phyloP scores from a whole-genome alignment of 2,888 invertebrate genomes.

The Pherbina coryleti region DNA sequence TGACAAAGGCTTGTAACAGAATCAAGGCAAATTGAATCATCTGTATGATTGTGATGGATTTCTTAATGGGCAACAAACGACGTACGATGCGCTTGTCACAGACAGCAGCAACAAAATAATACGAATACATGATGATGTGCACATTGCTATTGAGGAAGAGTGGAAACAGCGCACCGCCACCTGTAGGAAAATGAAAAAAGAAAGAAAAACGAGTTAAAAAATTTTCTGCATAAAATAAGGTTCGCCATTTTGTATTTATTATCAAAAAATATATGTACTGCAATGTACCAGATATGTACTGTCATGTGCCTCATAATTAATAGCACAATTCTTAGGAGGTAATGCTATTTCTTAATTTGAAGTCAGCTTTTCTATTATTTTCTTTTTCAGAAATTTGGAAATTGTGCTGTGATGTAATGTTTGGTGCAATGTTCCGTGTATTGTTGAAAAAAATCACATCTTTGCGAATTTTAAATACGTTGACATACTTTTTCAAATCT shows the following conservation, averaged over 20 bases:
- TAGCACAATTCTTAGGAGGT: too few relatives aligned
- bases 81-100: constrained; percentile 72
- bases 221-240: not conserved
- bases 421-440: too few relatives aligned
- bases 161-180: constrained; percentile 76
- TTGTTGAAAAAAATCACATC: too few relatives aligned
- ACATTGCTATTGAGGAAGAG: constrained; percentile 77
- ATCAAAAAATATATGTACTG: not conserved
- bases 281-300: not conserved
- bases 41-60: constrained; percentile 75
- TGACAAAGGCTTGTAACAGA: constrained; percentile 72
- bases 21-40: constrained; percentile 81
- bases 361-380: too few relatives aligned
- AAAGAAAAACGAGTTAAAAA: not conserved
- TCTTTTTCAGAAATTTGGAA: too few relatives aligned
- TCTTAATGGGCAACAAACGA: constrained; percentile 74
- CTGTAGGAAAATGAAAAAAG: constrained; percentile 68
- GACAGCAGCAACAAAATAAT: constrained; percentile 78
- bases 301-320: too few relatives aligned
- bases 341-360: too few relatives aligned
- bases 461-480: too few relatives aligned
- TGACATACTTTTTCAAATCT: too few relatives aligned
- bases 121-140: constrained; percentile 83
- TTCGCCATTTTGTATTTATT: not conserved
- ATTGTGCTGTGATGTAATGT: too few relatives aligned